phyloP scores from a whole-genome alignment of 1,140 invertebrate species.

The Planococcus citri region DNA sequence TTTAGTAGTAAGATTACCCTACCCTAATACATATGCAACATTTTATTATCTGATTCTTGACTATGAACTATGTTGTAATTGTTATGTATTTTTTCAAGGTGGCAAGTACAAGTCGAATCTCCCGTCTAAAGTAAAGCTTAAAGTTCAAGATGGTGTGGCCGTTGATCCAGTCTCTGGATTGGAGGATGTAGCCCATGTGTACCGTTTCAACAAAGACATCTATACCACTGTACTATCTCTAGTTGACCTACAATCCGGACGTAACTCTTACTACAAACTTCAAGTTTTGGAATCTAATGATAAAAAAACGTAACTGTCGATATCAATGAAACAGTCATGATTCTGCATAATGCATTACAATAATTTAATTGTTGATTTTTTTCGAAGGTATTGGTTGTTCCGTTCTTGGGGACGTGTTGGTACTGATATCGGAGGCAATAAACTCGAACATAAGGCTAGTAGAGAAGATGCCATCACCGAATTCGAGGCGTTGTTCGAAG shows the following conservation, averaged over 20 bases:
- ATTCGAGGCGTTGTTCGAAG: conserved; percentile 59
- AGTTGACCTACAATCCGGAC: conserved; percentile 72
- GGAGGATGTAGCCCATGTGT: conserved; percentile 68
- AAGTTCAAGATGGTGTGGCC: conserved; percentile 73
- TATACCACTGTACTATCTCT: conserved; percentile 68
- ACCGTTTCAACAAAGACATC: conserved; percentile 45
- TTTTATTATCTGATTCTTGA: conserved; percentile 17
- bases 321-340: not conserved
- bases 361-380: conserved; percentile 13
- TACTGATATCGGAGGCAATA: conserved; percentile 75
- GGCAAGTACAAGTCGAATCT: conserved; percentile 24
- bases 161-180: conserved; percentile 81
- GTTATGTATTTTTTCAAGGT: not conserved
- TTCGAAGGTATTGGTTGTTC: conserved; percentile 63
- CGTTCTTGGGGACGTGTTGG: conserved; percentile 92
- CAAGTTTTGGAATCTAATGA: conserved; percentile 74
- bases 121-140: conserved; percentile 52
- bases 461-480: conserved; percentile 45
- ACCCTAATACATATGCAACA: too few species aligned
- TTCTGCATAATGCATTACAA: not conserved
- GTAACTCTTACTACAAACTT: conserved; percentile 92
- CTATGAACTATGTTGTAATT: not conserved
- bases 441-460: conserved; percentile 46
- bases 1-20: not conserved
- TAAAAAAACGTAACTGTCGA: conserved; percentile 38